phyloP scores from a whole-genome alignment of 1,140 invertebrate species.

The Formica exsecta region DNA sequence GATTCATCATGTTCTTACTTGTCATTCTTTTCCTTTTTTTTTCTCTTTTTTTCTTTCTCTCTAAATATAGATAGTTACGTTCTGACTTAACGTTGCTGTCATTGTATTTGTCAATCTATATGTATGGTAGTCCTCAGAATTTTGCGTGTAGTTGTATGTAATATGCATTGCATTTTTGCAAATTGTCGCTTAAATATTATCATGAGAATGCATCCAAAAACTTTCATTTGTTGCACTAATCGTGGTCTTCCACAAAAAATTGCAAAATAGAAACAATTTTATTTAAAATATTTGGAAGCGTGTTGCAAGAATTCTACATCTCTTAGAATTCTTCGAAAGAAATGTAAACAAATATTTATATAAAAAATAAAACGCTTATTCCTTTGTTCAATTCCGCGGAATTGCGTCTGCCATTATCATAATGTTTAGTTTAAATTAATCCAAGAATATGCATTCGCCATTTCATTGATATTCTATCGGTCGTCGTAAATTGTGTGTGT shows the following conservation, averaged over 20 bases:
- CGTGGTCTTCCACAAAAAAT: background rate
- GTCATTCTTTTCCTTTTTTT: conserved; percentile 22
- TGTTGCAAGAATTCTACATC: background rate
- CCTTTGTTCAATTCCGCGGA: background rate
- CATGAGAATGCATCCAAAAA: background rate
- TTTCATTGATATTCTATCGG: conserved; percentile 3
- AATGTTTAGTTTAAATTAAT: background rate
- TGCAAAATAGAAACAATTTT: background rate
- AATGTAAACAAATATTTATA: background rate
- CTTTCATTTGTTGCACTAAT: background rate
- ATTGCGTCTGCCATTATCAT: conserved; percentile 4
- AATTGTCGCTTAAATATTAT: conserved; percentile 33
- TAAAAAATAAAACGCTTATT: background rate
- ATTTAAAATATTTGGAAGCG: background rate
- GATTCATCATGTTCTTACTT: conserved; percentile 48
- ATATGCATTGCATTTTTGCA: background rate
- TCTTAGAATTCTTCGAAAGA: background rate
- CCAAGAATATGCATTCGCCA: background rate
- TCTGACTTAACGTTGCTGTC: conserved; percentile 60
- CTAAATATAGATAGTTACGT: conserved; percentile 57
- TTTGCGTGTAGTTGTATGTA: background rate
- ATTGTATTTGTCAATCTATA: conserved; percentile 68
- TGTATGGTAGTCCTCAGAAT: conserved; percentile 47
- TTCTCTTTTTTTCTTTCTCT: background rate
- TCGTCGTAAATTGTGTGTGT: background rate